These are phyloP conservation scores for Carcharodon carcharias DNA, from an alignment of 2,797 vertebrate species.

Conservation along the genomic window DNA sequence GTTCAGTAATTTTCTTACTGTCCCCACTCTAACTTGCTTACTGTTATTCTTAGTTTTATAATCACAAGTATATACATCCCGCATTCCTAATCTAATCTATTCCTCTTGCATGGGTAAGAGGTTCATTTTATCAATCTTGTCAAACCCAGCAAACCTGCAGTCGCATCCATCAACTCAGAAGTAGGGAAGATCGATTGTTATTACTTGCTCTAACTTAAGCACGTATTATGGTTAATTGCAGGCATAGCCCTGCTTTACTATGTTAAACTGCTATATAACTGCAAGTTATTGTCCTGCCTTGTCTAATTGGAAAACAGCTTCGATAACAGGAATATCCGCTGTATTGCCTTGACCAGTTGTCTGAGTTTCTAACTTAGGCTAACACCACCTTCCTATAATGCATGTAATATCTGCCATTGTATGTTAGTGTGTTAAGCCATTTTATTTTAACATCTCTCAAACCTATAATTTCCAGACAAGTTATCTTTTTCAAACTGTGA, in stretches of 20 bases:
- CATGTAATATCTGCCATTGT: not conserved
- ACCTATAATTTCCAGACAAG: not conserved
- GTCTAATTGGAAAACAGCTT: not conserved
- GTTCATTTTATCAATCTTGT: not conserved
- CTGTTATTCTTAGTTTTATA: not conserved
- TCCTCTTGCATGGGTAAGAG: not conserved
- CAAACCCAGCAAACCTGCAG: not conserved
- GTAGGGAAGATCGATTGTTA: not conserved
- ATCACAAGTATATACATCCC: not conserved
- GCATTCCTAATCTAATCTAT: not conserved
- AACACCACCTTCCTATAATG: not conserved
- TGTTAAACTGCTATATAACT: not conserved
- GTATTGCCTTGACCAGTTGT: not conserved
- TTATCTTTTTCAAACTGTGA: not conserved
- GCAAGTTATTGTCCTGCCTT: not conserved
- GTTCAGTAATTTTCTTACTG: not conserved
- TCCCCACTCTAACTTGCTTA: not conserved
- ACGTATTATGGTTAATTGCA: not conserved
- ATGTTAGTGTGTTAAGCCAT: not conserved
- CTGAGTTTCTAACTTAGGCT: not conserved
- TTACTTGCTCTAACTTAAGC: not conserved
- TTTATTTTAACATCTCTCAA: not conserved
- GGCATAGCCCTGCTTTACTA: not conserved
- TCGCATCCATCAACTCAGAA: not conserved
- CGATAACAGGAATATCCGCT: not conserved